Evolutionary conservation across 2,888 invertebrate genomes (phyloP).

Genomic region (Lasioglossum vierecki): DNA sequence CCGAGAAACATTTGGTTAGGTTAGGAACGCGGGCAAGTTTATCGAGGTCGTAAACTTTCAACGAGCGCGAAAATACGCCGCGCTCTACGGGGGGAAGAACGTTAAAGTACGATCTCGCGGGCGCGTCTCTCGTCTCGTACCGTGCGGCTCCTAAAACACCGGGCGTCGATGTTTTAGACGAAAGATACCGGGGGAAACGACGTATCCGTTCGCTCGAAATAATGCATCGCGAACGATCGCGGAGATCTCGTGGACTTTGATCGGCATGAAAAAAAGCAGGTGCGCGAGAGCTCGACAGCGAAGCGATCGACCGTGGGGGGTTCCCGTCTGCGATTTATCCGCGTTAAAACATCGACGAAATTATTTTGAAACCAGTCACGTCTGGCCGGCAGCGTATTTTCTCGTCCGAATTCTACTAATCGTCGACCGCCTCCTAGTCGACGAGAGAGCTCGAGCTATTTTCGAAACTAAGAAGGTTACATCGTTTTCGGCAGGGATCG

Average conservation of each 20-base stretch:
- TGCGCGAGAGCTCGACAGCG: constrained; percentile 22
- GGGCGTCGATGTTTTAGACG: constrained; percentile 37
- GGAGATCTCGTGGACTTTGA: constrained; percentile 22
- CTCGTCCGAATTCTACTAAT: constrained; percentile 64
- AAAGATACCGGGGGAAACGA: constrained; percentile 1
- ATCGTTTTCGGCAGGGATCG: constrained; percentile 34
- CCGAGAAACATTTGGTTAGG: constrained; percentile 50
- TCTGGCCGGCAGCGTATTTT: constrained; percentile 49
- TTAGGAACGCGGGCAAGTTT: constrained; percentile 52
- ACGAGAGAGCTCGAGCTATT: constrained; percentile 61
- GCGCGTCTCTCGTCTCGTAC: constrained; percentile 6
- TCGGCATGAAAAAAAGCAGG: constrained; percentile 52
- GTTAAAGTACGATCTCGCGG: constrained; percentile 42
- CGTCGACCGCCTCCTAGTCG: constrained; percentile 37
- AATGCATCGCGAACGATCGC: constrained; percentile 19
- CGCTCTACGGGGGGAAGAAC: constrained; percentile 51
- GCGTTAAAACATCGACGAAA: constrained; percentile 64
- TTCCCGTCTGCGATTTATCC: constrained; percentile 72
- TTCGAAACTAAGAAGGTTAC: constrained; percentile 65
- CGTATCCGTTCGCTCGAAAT: constrained; percentile 33
- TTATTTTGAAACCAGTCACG: constrained; percentile 70
- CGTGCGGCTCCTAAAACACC: constrained; percentile 23
- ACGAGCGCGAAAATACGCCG: constrained; percentile 59
- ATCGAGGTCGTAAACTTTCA: constrained; percentile 57
- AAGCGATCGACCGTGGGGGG: constrained; percentile 64